Evolutionary conservation across 2,888 invertebrate genomes (phyloP), one percentile per base, ranked within the genome.

Genomic region (Drosophila vallismaia): DNA sequence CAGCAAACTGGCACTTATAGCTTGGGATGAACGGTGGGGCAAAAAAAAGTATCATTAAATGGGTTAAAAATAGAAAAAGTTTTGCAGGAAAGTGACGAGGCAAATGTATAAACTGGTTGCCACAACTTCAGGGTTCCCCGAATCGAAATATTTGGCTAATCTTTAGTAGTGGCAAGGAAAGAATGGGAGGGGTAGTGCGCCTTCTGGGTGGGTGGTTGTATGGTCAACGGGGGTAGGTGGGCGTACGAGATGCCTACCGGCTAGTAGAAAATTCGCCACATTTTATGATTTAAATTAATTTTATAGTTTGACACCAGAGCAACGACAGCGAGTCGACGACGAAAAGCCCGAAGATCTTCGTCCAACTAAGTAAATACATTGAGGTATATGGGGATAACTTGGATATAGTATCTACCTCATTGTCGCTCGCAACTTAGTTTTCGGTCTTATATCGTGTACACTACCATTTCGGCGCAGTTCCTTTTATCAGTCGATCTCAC

Each of bases 201-300:
- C 19, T 19, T 19, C 2, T 14, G 40, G 14, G 33, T 7, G 26
- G 31, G 36, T n/a, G 57, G 36, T n/a, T 19, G 31, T 3, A 2
- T 19, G 1, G 19, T 19, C 19, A 19, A 19, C 1, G 19, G 19
- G 19, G 19, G 19, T 19, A 19, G 19, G 19, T 19, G 2, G 8
- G 8, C 24, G 24, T 40, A 3, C 7, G 12, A 28, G 19, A 14
- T 5, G 19, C 12, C 12, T 14, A 31, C 31, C 9, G 4, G 31
- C 31, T 40, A 31, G 29, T 45, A 57, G 40, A 50, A 50, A 57
- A 57, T 28, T 49, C 19, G n/a, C 24, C 29, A 40, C 12, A 38
- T 70, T 85, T 85, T 77, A 82, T 87, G 86, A 87, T 85, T 87
- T 85, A 85, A 87, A 79, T 75, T 79, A 82, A 77, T 87, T 81